Percentiles rank a stretch among this genome's conserved stretches.
Evolutionary conservation across 1,140 invertebrate genomes (phyloP).

Genomic region (Druon quercuslanigerum): DNA sequence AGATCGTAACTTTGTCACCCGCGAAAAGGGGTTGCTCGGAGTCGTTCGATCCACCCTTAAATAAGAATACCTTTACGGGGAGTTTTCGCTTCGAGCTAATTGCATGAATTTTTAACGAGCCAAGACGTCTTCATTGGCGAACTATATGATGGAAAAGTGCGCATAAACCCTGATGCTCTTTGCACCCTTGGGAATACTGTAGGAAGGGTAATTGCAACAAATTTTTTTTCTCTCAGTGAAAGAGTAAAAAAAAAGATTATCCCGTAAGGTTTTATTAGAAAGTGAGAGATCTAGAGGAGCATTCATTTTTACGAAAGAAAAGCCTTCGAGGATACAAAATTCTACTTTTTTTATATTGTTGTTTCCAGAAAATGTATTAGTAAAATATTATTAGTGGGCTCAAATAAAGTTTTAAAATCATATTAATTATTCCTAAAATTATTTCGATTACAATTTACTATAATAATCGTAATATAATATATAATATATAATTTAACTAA

Average conservation of each 20-base stretch:
- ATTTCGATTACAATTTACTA: too few species aligned
- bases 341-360: too few species aligned
- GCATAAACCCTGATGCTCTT: slow-evolving; percentile 30
- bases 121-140: slow-evolving; percentile 59
- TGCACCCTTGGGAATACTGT: slow-evolving; percentile 39
- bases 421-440: too few species aligned
- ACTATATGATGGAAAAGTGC: slow-evolving; percentile 48
- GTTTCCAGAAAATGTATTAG: too few species aligned
- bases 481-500: too few species aligned
- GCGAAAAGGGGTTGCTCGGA: slow-evolving; percentile 50
- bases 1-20: slow-evolving; percentile 63
- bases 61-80: slow-evolving; percentile 28
- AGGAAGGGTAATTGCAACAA: slow-evolving; percentile 3
- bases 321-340: too few species aligned
- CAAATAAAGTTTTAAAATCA: too few species aligned
- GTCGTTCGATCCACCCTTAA: slow-evolving; percentile 21
- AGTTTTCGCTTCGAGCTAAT: slow-evolving; percentile 47
- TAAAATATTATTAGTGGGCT: too few species aligned
- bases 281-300: neutral
- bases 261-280: neutral
- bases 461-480: too few species aligned
- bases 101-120: slow-evolving; percentile 63
- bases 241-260: neutral
- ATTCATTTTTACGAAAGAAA: neutral
- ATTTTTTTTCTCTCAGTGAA: neutral